A percentile compares a stretch with the other conserved stretches of the same genome.
Evolutionary conservation across 2,113 vertebrate genomes (phyloP).

Genomic region (Burhinus oedicnemus): DNA sequence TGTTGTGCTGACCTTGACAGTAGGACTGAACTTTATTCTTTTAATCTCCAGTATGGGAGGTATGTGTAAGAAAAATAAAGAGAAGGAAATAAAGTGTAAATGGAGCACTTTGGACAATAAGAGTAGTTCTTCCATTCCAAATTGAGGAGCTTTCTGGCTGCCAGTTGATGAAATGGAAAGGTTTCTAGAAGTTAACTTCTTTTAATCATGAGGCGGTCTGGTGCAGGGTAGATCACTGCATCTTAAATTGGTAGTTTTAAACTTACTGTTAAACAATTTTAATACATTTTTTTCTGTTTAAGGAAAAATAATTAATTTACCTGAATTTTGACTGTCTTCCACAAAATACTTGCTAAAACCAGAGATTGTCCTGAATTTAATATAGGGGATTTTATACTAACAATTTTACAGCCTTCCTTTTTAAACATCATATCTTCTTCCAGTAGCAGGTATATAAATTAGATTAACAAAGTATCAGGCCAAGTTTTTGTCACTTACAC

Average conservation of each 20-base stretch:
- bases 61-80: not conserved
- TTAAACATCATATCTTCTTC: not conserved
- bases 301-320: not conserved
- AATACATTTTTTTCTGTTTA: not conserved
- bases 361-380: not conserved
- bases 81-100: not conserved
- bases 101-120: not conserved
- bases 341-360: not conserved
- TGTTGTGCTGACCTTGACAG: not conserved
- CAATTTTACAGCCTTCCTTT: not conserved
- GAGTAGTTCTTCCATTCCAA: not conserved
- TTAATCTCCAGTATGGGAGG: not conserved
- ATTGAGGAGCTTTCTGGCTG: not conserved
- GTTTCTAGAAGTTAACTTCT: not conserved
- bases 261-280: not conserved
- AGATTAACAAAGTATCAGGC: not conserved
- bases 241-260: not conserved
- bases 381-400: not conserved
- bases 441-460: not conserved
- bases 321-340: not conserved
- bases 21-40: not conserved
- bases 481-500: not conserved
- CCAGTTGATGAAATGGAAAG: not conserved
- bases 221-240: not conserved
- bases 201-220: not conserved